A percentile compares a stretch with the other conserved stretches of the same genome.
Evolutionary conservation across 2,113 vertebrate genomes (phyloP).

Genomic region (Platycercus adscitus): DNA sequence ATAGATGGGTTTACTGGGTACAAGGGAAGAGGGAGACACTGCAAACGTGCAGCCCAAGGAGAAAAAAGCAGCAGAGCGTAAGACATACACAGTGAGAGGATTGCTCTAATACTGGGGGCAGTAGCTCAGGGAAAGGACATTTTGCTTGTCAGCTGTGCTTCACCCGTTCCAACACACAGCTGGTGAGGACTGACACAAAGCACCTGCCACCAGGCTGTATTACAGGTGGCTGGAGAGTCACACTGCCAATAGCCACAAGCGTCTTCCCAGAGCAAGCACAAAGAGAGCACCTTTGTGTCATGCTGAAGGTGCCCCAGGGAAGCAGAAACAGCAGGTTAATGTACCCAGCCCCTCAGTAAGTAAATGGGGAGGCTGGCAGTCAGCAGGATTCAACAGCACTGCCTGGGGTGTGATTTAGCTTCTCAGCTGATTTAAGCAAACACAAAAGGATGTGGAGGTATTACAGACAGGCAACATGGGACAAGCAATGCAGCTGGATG

Average conservation of each 20-base stretch:
- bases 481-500: not conserved
- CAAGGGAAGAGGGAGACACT: not conserved
- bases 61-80: not conserved
- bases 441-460: not conserved
- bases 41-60: not conserved
- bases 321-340: fast-evolving
- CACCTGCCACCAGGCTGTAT: not conserved
- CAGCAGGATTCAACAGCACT: not conserved
- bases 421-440: not conserved
- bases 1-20: not conserved
- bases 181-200: not conserved
- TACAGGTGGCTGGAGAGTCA: not conserved
- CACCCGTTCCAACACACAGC: not conserved
- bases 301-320: not conserved
- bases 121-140: not conserved
- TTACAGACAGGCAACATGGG: not conserved
- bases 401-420: not conserved
- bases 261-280: not conserved
- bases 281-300: not conserved
- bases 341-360: not conserved
- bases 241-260: not conserved
- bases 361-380: not conserved
- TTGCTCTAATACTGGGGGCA: not conserved
- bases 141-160: fast-evolving
- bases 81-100: fast-evolving